Percentiles rank a stretch among this genome's conserved stretches.
These are phyloP conservation scores for Pitangus sulphuratus DNA, from an alignment of 2,797 vertebrate genomes.

Conservation along the genomic window DNA sequence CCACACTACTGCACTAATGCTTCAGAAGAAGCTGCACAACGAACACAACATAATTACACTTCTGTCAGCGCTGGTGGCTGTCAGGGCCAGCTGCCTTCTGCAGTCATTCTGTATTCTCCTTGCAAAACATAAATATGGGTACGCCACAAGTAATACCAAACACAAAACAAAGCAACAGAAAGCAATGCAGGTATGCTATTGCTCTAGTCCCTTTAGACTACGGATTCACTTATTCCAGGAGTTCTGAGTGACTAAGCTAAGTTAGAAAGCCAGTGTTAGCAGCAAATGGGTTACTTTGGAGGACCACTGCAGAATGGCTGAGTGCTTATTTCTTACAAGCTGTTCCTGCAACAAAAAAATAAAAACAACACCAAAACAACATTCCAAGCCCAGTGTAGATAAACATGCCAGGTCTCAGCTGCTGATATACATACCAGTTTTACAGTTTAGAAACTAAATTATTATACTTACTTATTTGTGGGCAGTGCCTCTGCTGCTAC, in stretches of 20 bases:
- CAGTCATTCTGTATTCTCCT: background rate
- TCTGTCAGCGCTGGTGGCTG: background rate
- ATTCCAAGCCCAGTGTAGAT: background rate
- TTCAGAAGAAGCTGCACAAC: background rate
- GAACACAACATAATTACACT: background rate
- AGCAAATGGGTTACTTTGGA: background rate
- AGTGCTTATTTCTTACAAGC: background rate
- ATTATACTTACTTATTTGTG: slow-evolving; percentile 46
- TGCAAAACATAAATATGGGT: background rate
- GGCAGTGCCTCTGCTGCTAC: background rate
- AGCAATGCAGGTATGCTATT: background rate
- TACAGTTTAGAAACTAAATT: background rate
- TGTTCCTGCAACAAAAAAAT: slow-evolving; percentile 19
- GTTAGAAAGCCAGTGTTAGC: background rate
- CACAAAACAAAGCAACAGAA: background rate
- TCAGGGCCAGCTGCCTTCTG: background rate
- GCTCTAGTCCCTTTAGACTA: background rate
- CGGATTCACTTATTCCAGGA: background rate
- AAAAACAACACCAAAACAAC: background rate
- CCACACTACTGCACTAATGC: background rate
- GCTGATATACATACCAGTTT: background rate
- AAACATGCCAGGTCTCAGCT: background rate
- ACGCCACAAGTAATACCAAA: background rate
- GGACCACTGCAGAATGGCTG: background rate
- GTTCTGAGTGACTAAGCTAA: background rate